Evolutionary conservation across 2,888 invertebrate species (phyloP).

Genomic region (Acanthosoma haemorrhoidale): DNA sequence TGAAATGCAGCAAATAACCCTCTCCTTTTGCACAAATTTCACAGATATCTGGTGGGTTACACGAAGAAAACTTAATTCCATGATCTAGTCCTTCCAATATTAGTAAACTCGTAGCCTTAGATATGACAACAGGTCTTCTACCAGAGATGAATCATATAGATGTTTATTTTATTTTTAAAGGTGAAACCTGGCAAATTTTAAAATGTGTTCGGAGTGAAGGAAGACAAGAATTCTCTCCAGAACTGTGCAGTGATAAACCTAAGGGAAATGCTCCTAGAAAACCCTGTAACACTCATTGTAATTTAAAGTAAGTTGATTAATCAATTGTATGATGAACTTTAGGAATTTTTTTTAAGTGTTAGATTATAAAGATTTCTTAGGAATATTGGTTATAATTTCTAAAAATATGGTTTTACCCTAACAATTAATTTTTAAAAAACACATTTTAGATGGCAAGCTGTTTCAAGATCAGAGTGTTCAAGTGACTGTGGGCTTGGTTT

Average conservation of each 20-base stretch:
- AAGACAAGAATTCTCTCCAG: slow-evolving; percentile 46
- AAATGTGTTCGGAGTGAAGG: slow-evolving; percentile 49
- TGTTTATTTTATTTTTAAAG: slow-evolving; percentile 11
- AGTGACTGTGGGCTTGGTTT: slow-evolving; percentile 64
- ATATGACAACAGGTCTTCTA: too few relatives aligned
- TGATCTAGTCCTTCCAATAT: too few relatives aligned
- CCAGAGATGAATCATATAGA: background rate
- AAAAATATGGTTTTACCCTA: background rate
- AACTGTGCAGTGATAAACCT: slow-evolving; percentile 46
- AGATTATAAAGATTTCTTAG: too few relatives aligned
- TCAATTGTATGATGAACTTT: background rate
- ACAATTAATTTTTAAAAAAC: background rate
- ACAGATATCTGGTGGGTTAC: too few relatives aligned
- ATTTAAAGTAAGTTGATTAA: slow-evolving; percentile 46
- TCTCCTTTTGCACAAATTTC: too few relatives aligned
- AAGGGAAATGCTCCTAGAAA: slow-evolving; percentile 46
- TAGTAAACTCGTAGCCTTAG: too few relatives aligned
- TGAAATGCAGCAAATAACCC: too few relatives aligned
- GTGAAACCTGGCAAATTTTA: slow-evolving; percentile 22
- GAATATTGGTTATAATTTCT: background rate
- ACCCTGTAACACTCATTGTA: slow-evolving; percentile 57
- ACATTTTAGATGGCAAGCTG: slow-evolving; percentile 53
- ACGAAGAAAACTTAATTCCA: too few relatives aligned
- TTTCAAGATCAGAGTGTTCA: slow-evolving; percentile 60
- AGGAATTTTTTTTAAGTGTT: too few relatives aligned